Percentiles rank a stretch among this genome's conserved stretches.
Conservation (phyloP, 2,113 vertebrate genomes). For the Trinectes maculatus region DNA sequence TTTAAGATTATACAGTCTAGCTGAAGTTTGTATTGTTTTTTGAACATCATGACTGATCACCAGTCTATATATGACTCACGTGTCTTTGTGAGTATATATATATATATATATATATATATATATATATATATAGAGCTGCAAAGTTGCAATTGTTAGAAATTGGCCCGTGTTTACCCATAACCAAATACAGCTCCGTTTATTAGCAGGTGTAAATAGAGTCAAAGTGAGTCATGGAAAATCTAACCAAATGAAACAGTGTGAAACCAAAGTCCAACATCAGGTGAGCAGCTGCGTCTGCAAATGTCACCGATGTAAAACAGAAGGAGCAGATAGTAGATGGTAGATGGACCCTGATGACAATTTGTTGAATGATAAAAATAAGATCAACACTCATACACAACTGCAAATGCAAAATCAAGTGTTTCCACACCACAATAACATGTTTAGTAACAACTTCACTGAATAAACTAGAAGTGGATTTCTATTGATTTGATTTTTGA, state of each 20-base stretch:
- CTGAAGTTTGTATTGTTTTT: too few species aligned
- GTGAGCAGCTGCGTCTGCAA: conserved; percentile 12
- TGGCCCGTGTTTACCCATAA: conserved; percentile 19
- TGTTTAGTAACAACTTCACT: too few species aligned
- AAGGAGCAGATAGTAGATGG: too few species aligned
- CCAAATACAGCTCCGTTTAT: conserved; percentile 50
- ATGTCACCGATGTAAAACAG: not conserved
- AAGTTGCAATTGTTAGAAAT: not conserved
- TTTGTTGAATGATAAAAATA: not conserved
- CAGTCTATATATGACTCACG: too few species aligned
- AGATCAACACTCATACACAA: too few species aligned
- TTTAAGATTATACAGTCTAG: too few species aligned
- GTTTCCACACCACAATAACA: too few species aligned
- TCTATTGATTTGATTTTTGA: too few species aligned
- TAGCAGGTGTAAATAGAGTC: conserved; percentile 60
- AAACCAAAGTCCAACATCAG: conserved; percentile 47
- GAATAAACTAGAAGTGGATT: too few species aligned
- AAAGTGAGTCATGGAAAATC: conserved; percentile 64
- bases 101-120: too few species aligned
- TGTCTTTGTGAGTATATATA: not conserved
- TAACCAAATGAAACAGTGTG: not conserved
- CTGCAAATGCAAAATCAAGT: too few species aligned
- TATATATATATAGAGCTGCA: not conserved
- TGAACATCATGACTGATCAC: too few species aligned
- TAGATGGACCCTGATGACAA: not conserved